These are phyloP conservation scores for Austrolebias charrua DNA, from an alignment of 2,797 vertebrate species.

Conservation along the genomic window DNA sequence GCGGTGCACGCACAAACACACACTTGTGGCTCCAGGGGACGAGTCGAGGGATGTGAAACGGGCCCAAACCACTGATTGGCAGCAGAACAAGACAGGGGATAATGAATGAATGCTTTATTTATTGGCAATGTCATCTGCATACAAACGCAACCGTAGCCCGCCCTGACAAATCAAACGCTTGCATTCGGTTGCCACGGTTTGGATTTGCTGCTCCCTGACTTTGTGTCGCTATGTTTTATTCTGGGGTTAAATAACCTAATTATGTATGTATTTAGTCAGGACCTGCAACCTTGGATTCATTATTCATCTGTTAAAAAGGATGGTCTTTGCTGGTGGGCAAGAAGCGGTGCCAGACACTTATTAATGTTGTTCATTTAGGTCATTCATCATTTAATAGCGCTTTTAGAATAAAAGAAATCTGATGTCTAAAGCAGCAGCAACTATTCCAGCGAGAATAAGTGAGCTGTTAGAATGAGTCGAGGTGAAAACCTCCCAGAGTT, in stretches of 20 bases:
- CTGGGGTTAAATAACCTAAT: conserved; percentile 22
- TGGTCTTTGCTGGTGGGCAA: conserved; percentile 30
- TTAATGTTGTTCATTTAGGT: conserved; percentile 45
- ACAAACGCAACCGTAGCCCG: conserved; percentile 10
- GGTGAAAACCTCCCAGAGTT: conserved; percentile 30
- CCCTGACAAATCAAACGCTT: conserved; percentile 20
- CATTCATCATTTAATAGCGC: conserved; percentile 60
- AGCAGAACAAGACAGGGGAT: conserved; percentile 49
- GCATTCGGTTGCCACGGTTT: conserved; percentile 10
- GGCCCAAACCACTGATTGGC: conserved; percentile 53
- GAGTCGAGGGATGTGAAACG: conserved; percentile 58
- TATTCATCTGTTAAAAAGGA: conserved; percentile 51
- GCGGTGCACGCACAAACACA: conserved; percentile 25
- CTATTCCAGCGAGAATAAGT: conserved; percentile 16
- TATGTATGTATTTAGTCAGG: conserved; percentile 45
- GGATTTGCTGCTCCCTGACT: conserved; percentile 19
- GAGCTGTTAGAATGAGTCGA: conserved; percentile 20
- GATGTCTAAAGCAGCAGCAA: conserved; percentile 19
- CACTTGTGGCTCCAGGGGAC: conserved; percentile 65
- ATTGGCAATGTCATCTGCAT: conserved; percentile 24
- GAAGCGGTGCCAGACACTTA: conserved; percentile 36
- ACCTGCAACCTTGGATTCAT: conserved; percentile 47
- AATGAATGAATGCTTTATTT: conserved; percentile 56
- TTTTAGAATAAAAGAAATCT: conserved; percentile 56
- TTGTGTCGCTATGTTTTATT: conserved; percentile 24